Percentiles rank a stretch among this genome's conserved stretches.
Evolutionary conservation across 2,888 invertebrate species (phyloP).

Genomic region (Melinaea marsaeus): DNA sequence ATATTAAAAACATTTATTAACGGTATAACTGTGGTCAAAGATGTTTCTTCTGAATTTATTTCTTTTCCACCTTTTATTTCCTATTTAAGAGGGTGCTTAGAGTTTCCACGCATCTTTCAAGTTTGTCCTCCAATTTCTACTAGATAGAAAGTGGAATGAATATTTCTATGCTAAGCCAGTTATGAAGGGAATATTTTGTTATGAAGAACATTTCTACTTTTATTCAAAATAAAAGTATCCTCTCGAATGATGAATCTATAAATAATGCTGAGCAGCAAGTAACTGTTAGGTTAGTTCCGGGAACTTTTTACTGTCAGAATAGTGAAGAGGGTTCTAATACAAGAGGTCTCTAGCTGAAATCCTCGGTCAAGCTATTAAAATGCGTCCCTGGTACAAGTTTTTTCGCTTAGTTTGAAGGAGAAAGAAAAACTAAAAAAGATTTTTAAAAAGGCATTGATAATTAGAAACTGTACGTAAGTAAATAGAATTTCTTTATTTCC

Average conservation of each 20-base stretch:
- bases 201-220: not conserved
- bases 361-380: conserved; percentile 15
- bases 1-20: too few species aligned
- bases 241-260: too few species aligned
- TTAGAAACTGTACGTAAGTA: not conserved
- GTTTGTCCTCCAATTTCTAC: conserved; percentile 37
- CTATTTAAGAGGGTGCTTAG: conserved; percentile 39
- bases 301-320: conserved; percentile 4
- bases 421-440: conserved; percentile 1
- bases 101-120: conserved; percentile 39
- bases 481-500: too few species aligned
- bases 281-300: not conserved
- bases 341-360: conserved; percentile 15
- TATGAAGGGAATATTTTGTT: conserved; percentile 18
- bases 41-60: conserved; percentile 19
- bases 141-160: conserved; percentile 30
- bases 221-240: not conserved
- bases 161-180: conserved; percentile 30
- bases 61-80: conserved; percentile 51
- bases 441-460: not conserved
- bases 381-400: conserved; percentile 13
- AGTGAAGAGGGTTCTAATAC: conserved; percentile 15
- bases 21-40: too few species aligned
- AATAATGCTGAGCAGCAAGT: not conserved
- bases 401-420: conserved; percentile 2